These are phyloP conservation scores for Phasianus colchicus DNA, from an alignment of 2,113 vertebrate genomes.

Conservation along the genomic window DNA sequence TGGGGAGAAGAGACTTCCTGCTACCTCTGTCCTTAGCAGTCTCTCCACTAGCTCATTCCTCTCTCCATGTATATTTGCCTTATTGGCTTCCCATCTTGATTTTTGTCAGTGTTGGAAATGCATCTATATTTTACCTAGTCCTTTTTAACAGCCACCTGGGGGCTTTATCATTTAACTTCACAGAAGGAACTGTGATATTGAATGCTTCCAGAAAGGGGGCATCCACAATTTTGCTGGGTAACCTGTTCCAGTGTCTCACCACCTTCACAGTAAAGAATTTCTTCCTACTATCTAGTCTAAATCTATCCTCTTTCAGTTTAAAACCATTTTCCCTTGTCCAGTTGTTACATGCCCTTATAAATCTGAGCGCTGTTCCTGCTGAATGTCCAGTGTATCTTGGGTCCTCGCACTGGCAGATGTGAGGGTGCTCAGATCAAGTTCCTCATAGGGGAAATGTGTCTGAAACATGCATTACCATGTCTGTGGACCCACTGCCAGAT, in stretches of 20 bases:
- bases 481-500: neutral
- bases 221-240: too few relatives aligned
- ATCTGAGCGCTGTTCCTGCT: neutral
- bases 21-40: neutral
- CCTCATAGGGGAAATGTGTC: neutral
- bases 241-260: too few relatives aligned
- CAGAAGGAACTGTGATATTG: neutral
- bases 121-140: neutral
- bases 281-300: too few relatives aligned
- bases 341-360: too few relatives aligned
- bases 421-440: neutral
- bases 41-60: neutral
- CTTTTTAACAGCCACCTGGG: neutral
- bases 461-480: neutral
- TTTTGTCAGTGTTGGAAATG: neutral
- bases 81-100: neutral
- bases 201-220: too few relatives aligned
- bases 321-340: too few relatives aligned
- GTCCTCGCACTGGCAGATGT: fast-evolving
- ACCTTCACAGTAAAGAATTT: too few relatives aligned
- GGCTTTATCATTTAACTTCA: neutral
- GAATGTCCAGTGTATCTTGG: fast-evolving
- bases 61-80: neutral
- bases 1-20: neutral
- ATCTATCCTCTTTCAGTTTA: too few relatives aligned